Percentiles rank a stretch among this genome's conserved stretches.
Evolutionary conservation across 2,797 vertebrate genomes (phyloP).

Genomic region (Hydrophis major): DNA sequence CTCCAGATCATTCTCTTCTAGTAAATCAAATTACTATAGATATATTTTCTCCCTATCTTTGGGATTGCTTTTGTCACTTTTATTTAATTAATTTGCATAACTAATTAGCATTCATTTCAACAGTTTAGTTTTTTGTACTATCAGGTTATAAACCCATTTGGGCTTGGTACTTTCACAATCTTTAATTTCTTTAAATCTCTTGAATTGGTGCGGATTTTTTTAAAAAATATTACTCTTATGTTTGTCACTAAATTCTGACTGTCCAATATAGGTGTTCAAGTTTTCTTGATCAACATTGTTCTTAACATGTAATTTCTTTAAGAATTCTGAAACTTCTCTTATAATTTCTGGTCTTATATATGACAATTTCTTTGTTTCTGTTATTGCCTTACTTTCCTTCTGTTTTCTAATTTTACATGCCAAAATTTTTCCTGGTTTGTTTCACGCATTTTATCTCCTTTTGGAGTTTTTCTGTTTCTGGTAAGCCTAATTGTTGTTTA

Average conservation of each 20-base stretch:
- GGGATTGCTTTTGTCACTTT: background rate
- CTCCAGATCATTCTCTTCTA: background rate
- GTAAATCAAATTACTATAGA: background rate
- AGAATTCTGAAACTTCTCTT: background rate
- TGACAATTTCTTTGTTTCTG: background rate
- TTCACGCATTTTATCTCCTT: background rate
- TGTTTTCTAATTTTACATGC: background rate
- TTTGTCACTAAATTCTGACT: background rate
- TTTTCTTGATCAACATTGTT: background rate
- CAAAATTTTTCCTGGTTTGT: background rate
- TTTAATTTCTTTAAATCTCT: background rate
- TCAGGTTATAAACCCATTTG: background rate
- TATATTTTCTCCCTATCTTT: background rate
- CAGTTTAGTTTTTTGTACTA: background rate
- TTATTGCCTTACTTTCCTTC: background rate
- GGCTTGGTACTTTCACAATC: background rate
- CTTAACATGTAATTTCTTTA: background rate
- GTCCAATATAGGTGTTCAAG: background rate
- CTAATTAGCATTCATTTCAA: background rate
- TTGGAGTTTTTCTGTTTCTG: background rate
- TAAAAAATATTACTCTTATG: background rate
- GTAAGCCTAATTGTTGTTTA: background rate
- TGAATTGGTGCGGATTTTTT: background rate
- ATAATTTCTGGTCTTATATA: background rate
- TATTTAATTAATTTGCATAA: background rate